Evolutionary conservation across 37 sponge, comb jelly and placozoan species (phyloP).

Genomic region (Dysidea cf. avara): DNA sequence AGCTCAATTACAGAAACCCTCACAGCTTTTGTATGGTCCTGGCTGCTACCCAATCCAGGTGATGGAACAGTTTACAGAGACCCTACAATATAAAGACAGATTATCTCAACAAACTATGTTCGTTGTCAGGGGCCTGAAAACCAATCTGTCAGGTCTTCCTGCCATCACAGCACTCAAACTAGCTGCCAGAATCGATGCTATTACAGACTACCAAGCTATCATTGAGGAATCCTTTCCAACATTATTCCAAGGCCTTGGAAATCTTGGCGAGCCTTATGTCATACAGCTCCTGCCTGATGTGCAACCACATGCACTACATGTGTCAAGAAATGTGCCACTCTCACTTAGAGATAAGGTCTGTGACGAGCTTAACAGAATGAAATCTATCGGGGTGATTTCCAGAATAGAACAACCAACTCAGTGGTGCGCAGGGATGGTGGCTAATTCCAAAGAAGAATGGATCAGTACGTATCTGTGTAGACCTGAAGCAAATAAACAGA

Average conservation of each 20-base stretch:
- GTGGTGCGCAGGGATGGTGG: too few relatives aligned
- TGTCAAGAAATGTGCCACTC: too few relatives aligned
- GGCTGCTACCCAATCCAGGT: neutral
- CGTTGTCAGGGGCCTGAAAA: neutral
- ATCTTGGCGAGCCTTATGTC: too few relatives aligned
- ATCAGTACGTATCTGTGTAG: constrained; percentile 27
- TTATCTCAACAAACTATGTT: neutral
- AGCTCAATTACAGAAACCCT: neutral
- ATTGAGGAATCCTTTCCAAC: too few relatives aligned
- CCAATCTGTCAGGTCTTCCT: constrained; percentile 1
- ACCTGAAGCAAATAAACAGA: constrained; percentile 50
- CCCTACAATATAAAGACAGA: neutral
- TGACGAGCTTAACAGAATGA: too few relatives aligned
- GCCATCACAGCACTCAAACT: neutral
- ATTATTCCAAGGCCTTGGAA: too few relatives aligned
- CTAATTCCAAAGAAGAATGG: constrained; percentile 44
- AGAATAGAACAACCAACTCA: too few relatives aligned
- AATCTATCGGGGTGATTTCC: too few relatives aligned
- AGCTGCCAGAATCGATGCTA: neutral
- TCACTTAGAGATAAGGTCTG: too few relatives aligned
- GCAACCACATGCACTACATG: too few relatives aligned
- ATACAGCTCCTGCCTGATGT: too few relatives aligned
- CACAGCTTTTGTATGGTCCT: neutral
- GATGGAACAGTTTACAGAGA: neutral
- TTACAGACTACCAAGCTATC: too few relatives aligned